phyloP scores from a whole-genome alignment of 2,113 vertebrate genomes.

The Pao palembangensis region DNA sequence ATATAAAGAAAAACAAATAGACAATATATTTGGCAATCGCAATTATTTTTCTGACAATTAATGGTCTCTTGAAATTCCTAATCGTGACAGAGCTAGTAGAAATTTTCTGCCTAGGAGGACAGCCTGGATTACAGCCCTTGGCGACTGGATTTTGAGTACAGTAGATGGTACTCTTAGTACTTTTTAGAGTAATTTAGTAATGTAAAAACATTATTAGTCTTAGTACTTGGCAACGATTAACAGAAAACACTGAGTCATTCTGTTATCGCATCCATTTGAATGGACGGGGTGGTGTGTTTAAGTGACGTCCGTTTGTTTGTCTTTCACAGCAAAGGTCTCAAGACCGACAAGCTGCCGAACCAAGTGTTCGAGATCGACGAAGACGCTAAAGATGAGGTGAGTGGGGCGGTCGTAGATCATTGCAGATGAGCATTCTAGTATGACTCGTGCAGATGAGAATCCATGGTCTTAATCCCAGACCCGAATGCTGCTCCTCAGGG shows the following conservation, averaged over 20 bases:
- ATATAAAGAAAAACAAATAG: too few relatives aligned
- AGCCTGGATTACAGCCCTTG: too few relatives aligned
- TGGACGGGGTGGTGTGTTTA: not conserved
- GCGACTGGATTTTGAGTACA: too few relatives aligned
- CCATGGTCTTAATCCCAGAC: not conserved
- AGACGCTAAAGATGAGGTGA: constrained; percentile 89
- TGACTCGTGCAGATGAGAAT: not conserved
- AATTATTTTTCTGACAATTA: too few relatives aligned
- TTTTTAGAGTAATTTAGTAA: too few relatives aligned
- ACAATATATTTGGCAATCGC: too few relatives aligned
- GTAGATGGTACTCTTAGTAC: too few relatives aligned
- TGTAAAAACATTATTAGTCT: too few relatives aligned
- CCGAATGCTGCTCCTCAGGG: not conserved
- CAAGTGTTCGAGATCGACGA: constrained; percentile 95
- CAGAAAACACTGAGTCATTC: not conserved
- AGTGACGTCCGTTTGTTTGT: constrained; percentile 12
- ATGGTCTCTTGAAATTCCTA: too few relatives aligned
- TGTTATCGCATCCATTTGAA: too few relatives aligned
- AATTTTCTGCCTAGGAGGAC: too few relatives aligned
- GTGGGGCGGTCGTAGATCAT: constrained; percentile 13
- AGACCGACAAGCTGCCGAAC: constrained; percentile 89
- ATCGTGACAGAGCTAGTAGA: too few relatives aligned
- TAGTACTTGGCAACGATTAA: not conserved
- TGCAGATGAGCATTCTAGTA: constrained; percentile 1
- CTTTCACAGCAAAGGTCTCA: constrained; percentile 86